phyloP scores from a whole-genome alignment of 1,140 invertebrate genomes.

The Tetragonula clypearis region DNA sequence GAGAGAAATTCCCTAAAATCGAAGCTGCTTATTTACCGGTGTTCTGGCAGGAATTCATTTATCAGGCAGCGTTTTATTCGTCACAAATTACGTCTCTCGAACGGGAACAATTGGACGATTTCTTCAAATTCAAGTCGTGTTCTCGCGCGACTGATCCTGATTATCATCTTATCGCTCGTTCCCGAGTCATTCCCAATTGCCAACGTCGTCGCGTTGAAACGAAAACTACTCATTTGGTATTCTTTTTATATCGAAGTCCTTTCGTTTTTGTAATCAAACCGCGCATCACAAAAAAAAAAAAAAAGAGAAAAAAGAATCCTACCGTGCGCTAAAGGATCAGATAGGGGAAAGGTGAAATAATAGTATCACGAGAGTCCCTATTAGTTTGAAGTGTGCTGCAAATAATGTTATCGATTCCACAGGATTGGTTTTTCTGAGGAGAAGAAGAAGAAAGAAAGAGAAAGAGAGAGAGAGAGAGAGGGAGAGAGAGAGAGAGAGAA shows the following conservation, averaged over 20 bases:
- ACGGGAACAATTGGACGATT: neutral
- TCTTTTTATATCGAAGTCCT: neutral
- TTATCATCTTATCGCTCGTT: neutral
- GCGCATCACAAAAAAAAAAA: neutral
- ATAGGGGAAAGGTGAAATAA: conserved; percentile 24
- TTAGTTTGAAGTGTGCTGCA: conserved; percentile 27
- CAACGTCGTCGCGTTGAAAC: too few species aligned
- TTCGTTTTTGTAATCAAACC: neutral
- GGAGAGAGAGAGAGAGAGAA: neutral
- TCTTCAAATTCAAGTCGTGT: neutral
- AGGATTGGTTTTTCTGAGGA: conserved; percentile 48
- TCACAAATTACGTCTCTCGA: neutral
- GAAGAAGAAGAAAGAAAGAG: neutral
- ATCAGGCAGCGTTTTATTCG: neutral
- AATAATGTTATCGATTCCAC: conserved; percentile 55
- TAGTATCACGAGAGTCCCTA: conserved; percentile 1
- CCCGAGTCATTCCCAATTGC: neutral
- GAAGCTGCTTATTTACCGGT: neutral
- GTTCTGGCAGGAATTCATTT: neutral
- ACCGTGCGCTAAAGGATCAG: neutral
- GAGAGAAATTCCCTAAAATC: neutral
- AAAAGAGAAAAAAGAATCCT: too few species aligned
- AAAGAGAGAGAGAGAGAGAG: conserved; percentile 2
- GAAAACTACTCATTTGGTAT: neutral
- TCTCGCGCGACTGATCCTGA: neutral